Evolutionary conservation across 2,888 invertebrate species (phyloP), one percentile per base, ranked within the genome.

Genomic region (Lepidochitona cinerea): DNA sequence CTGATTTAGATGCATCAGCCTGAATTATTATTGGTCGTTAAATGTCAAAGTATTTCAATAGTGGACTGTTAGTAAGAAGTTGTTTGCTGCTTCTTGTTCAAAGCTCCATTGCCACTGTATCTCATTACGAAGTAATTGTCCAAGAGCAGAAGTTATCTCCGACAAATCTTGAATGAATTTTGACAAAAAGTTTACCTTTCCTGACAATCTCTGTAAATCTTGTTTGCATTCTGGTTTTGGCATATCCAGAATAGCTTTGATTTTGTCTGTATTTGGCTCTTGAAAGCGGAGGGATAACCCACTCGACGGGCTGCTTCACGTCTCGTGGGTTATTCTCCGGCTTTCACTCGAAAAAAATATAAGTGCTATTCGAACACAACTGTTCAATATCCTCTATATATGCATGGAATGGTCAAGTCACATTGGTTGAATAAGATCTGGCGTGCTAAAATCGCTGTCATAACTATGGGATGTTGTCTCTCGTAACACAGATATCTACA

Each of bases 161-260:
- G 79, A 75, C 77, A 79, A 68, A 23, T 75, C 79, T 3, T 77
- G 80, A 12, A 79, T 79, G 68, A 72, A 79, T 53, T 54, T 23
- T 32, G 69, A 52, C 26, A 81, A 67, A 68, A 73, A 81, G 49
- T 75, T 81, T 2, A 77, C 71, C 29, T 72, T 79, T 23, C 79
- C 77, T 14, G 80, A 41, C 5, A 73, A n/a, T 18, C 72, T 52
- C 71, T 74, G 72, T 36, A 77, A 23, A 29, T 36, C 68, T 14
- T 70, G 9, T n/a, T 36, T 68, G 32, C 78, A 67, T 36, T 71
- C 69, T 52, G 81, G 79, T 9, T 49, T 71, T 23, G 79, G 78
- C 74, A 78, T 77, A 18, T 76, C 68, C 35, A 72, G 32, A 36
- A 79, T 83, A 18, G 77, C 80, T 26, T 75, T 41, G 2, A 81